phyloP scores from a whole-genome alignment of 2,113 vertebrate genomes.

The Odontesthes bonariensis region DNA sequence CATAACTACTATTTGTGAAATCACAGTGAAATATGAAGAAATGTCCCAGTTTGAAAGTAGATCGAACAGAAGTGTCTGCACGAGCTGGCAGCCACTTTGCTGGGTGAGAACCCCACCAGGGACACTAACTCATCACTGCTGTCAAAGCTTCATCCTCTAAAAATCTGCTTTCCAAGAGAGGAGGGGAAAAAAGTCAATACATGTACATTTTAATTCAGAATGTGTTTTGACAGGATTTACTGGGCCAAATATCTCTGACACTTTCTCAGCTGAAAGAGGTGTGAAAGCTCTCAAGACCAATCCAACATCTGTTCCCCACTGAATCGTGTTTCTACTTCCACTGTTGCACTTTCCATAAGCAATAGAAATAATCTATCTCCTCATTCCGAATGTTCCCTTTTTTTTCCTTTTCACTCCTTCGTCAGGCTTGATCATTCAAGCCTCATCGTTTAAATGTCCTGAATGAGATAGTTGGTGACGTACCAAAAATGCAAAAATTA shows the following conservation, averaged over 20 bases:
- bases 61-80: slow-evolving; percentile 50
- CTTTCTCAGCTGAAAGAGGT: slow-evolving; percentile 34
- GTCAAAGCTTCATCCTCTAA: slow-evolving; percentile 53
- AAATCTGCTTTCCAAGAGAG: slow-evolving; percentile 46
- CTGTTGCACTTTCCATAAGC: neutral
- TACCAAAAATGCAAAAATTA: slow-evolving; percentile 27
- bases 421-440: slow-evolving; percentile 30
- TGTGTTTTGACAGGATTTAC: slow-evolving; percentile 39
- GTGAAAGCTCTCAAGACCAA: slow-evolving; percentile 10
- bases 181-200: slow-evolving; percentile 36
- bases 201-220: slow-evolving; percentile 54
- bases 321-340: slow-evolving; percentile 12
- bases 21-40: slow-evolving; percentile 52
- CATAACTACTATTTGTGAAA: slow-evolving; percentile 37
- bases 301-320: slow-evolving; percentile 16
- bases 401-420: neutral
- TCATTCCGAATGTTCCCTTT: slow-evolving; percentile 10
- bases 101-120: slow-evolving; percentile 52
- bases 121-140: slow-evolving; percentile 55
- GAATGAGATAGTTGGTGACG: slow-evolving; percentile 32
- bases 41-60: slow-evolving; percentile 66
- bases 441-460: slow-evolving; percentile 26
- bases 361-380: slow-evolving; percentile 12
- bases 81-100: slow-evolving; percentile 58
- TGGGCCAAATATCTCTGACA: slow-evolving; percentile 48